These are phyloP conservation scores for Parazoanthus darwini DNA, from an alignment of 92 coral and sea anemone species.

Conservation along the genomic window DNA sequence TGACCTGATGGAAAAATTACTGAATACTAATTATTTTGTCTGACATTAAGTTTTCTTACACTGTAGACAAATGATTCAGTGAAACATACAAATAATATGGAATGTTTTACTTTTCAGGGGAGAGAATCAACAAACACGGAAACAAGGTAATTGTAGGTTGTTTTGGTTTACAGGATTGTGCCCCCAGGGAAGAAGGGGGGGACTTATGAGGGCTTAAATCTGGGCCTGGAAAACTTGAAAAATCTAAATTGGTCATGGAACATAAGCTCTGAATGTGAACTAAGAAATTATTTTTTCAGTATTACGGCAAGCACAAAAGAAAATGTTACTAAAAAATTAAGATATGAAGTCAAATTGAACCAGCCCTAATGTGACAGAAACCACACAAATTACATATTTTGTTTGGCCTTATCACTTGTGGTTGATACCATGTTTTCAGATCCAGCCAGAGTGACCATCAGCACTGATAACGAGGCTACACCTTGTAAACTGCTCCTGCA, in stretches of 20 bases:
- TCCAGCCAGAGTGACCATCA: constrained; percentile 15
- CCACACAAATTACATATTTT: too few relatives aligned
- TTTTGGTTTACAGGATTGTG: too few relatives aligned
- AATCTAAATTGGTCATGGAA: too few relatives aligned
- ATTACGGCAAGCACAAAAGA: too few relatives aligned
- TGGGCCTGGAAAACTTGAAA: too few relatives aligned
- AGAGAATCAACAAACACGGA: constrained; percentile 28
- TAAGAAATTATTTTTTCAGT: too few relatives aligned
- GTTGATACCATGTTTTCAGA: not conserved
- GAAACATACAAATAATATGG: not conserved
- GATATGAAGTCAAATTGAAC: too few relatives aligned
- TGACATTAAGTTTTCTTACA: not conserved
- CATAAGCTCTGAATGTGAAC: not conserved
- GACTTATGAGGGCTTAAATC: too few relatives aligned
- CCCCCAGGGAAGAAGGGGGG: not conserved
- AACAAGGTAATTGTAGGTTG: constrained; percentile 49
- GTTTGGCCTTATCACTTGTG: too few relatives aligned
- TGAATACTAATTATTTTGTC: not conserved
- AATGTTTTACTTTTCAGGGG: constrained; percentile 38
- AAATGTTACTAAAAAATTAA: too few relatives aligned
- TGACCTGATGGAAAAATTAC: not conserved
- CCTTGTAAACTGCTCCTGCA: not conserved
- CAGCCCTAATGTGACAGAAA: too few relatives aligned
- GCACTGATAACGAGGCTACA: not conserved
- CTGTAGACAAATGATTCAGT: not conserved